phyloP scores from a whole-genome alignment of 2,888 invertebrate genomes.

The Stenolophus ochropezus region DNA sequence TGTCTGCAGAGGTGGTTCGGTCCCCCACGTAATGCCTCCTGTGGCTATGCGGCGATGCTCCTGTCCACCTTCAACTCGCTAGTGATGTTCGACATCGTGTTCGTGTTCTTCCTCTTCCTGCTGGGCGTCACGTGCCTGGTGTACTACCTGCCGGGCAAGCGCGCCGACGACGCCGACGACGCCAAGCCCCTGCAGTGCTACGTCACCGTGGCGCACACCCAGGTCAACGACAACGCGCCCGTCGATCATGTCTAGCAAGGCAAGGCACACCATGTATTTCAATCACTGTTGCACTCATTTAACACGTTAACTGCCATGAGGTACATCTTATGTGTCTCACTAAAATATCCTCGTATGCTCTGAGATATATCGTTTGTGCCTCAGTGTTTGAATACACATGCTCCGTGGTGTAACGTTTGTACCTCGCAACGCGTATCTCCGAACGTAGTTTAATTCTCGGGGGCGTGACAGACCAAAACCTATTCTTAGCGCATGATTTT shows the following conservation, averaged over 20 bases:
- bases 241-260: conserved; percentile 71
- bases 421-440: too few species aligned
- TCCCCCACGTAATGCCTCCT: conserved; percentile 22
- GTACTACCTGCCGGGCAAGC: conserved; percentile 84
- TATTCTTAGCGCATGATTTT: too few species aligned
- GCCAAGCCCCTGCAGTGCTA: conserved; percentile 64
- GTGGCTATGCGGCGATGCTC: conserved; percentile 81
- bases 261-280: background rate
- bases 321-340: too few species aligned
- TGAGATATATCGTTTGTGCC: too few species aligned
- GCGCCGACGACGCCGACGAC: conserved; percentile 72
- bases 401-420: too few species aligned
- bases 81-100: conserved; percentile 92
- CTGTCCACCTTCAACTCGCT: conserved; percentile 90
- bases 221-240: conserved; percentile 67
- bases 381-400: too few species aligned
- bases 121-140: conserved; percentile 88
- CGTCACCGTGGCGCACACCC: conserved; percentile 63
- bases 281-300: background rate
- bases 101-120: conserved; percentile 90
- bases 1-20: background rate
- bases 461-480: too few species aligned
- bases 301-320: too few species aligned
- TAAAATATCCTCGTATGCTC: too few species aligned
- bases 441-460: too few species aligned